Conservation (phyloP, 2,797 vertebrate genomes). For the Microhierax caerulescens region DNA sequence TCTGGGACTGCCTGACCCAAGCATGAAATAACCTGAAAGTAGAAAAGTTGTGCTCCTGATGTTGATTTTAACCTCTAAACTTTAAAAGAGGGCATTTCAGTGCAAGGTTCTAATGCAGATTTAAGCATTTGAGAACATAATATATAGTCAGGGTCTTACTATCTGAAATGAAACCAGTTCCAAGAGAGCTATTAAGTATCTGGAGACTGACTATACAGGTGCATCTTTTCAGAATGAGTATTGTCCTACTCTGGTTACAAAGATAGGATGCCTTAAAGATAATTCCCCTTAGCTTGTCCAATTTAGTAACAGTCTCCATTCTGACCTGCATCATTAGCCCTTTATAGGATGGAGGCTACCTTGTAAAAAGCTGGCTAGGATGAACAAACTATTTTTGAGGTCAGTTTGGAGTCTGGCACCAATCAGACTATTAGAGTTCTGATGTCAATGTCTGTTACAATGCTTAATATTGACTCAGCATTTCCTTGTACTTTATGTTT, state of each 20-base stretch:
- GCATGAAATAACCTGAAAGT: not conserved
- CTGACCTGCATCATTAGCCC: not conserved
- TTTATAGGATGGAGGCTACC: not conserved
- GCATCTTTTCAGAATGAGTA: not conserved
- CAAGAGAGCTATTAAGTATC: not conserved
- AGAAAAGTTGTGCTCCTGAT: not conserved
- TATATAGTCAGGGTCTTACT: not conserved
- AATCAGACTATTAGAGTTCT: not conserved
- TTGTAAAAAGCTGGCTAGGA: not conserved
- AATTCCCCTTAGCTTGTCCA: not conserved
- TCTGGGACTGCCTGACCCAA: not conserved
- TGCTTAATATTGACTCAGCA: not conserved
- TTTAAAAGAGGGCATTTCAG: not conserved
- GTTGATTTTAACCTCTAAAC: not conserved
- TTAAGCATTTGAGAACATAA: not conserved
- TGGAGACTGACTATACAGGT: not conserved
- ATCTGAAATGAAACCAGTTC: not conserved
- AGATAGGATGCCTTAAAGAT: not conserved
- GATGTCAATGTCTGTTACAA: no score
- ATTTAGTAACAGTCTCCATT: not conserved
- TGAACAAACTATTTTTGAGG: not conserved
- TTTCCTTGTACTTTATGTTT: not conserved
- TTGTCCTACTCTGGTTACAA: not conserved
- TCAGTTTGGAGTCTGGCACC: not conserved
- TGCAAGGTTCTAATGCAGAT: not conserved